phyloP scores from a whole-genome alignment of 1,140 invertebrate genomes.

The Neelides sp. region DNA sequence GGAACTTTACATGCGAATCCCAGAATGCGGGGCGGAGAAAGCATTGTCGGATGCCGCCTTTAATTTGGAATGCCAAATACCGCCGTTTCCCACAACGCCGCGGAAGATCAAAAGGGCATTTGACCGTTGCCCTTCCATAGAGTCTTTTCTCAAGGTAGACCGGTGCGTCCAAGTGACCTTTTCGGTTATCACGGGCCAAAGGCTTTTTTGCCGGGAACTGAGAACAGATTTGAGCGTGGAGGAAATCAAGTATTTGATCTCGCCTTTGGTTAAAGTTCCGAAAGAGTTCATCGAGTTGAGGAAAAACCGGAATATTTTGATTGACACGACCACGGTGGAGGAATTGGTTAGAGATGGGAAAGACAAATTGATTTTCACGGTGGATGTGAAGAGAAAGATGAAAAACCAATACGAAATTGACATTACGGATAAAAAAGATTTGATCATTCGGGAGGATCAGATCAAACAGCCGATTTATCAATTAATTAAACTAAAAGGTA shows the following conservation, averaged over 20 bases:
- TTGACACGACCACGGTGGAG: constrained; percentile 17
- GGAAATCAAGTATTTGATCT: constrained; percentile 14
- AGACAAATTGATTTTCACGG: constrained; percentile 19
- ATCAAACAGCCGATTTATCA: no score
- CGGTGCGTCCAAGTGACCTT: constrained; percentile 11
- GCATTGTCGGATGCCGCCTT: no score
- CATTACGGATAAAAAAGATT: constrained; percentile 14
- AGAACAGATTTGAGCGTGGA: constrained; percentile 17
- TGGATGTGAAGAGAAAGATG: constrained; percentile 16
- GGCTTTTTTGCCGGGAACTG: constrained; percentile 14
- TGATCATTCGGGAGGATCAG: no score
- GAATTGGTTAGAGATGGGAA: constrained; percentile 13
- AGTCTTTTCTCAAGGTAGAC: constrained; percentile 17
- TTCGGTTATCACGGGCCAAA: constrained; percentile 11
- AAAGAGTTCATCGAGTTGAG: constrained; percentile 18
- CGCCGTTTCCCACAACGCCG: not conserved
- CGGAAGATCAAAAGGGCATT: no score
- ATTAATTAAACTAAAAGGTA: no score
- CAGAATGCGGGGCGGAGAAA: no score
- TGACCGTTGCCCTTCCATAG: constrained; percentile 21
- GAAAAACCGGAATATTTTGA: constrained; percentile 17
- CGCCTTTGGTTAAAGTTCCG: constrained; percentile 13
- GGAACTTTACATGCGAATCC: no score
- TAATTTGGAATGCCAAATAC: no score
- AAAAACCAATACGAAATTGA: constrained; percentile 9